Evolutionary conservation across 2,888 invertebrate genomes (phyloP).

Genomic region (Rhodophaea formosa): DNA sequence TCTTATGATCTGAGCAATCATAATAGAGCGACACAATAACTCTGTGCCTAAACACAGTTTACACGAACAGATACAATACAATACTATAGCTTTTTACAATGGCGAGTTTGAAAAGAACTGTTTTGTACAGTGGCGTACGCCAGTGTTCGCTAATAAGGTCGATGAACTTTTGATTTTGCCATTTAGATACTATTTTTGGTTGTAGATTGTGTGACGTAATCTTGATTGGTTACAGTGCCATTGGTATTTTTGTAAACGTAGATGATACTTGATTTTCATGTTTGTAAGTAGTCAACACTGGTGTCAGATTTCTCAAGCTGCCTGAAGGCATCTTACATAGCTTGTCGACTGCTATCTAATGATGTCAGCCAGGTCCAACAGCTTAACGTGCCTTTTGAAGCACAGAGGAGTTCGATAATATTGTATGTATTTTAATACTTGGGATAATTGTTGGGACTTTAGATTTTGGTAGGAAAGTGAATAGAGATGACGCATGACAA

Average conservation of each 20-base stretch:
- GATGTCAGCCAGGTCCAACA: too few species aligned
- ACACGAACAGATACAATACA: constrained; percentile 52
- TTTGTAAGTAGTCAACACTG: too few species aligned
- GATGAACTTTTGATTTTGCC: constrained; percentile 44
- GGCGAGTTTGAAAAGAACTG: constrained; percentile 57
- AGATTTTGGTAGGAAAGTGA: too few species aligned
- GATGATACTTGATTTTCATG: too few species aligned
- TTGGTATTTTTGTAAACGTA: neutral
- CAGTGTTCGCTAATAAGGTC: constrained; percentile 57
- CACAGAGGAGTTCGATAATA: too few species aligned
- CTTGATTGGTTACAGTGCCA: neutral
- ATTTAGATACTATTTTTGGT: neutral
- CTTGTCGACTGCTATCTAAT: too few species aligned
- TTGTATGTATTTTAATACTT: too few species aligned
- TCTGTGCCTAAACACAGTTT: constrained; percentile 52
- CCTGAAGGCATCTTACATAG: too few species aligned
- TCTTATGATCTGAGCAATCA: constrained; percentile 54
- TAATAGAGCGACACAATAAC: constrained; percentile 57
- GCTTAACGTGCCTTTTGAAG: too few species aligned
- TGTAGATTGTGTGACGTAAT: neutral
- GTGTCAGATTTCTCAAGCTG: too few species aligned
- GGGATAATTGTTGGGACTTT: too few species aligned
- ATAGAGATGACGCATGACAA: too few species aligned
- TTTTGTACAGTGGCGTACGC: constrained; percentile 51
- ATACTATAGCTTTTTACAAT: constrained; percentile 58